Percentiles rank a stretch among this genome's conserved stretches.
phyloP scores from a whole-genome alignment of 2,888 invertebrate genomes.

The Drosophila nr. fundita region DNA sequence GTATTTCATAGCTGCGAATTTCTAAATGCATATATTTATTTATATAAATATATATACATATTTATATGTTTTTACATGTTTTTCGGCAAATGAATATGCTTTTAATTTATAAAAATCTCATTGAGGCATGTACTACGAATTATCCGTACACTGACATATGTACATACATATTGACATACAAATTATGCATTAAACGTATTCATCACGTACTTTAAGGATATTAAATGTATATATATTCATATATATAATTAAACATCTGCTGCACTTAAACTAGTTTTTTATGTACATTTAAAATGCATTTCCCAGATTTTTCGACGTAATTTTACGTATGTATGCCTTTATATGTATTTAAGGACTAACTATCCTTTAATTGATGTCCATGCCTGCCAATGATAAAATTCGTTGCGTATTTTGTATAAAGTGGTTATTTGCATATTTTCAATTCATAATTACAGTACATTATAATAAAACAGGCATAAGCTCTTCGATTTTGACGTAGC shows the following conservation, averaged over 20 bases:
- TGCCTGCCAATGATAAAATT: constrained; percentile 37
- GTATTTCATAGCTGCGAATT: constrained; percentile 26
- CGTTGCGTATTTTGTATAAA: constrained; percentile 32
- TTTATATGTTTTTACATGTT: constrained; percentile 38
- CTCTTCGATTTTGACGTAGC: constrained; percentile 21
- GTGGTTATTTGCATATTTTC: constrained; percentile 16
- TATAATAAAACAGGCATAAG: constrained; percentile 19
- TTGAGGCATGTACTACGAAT: constrained; percentile 8
- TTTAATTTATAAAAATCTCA: constrained; percentile 33
- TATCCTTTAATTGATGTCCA: constrained; percentile 17
- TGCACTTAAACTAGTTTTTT: constrained; percentile 50
- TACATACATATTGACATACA: constrained; percentile 26
- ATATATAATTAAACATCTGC: constrained; percentile 39
- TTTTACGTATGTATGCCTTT: constrained; percentile 41
- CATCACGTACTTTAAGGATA: constrained; percentile 12
- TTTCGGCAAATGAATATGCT: constrained; percentile 44
- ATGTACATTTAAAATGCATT: constrained; percentile 49
- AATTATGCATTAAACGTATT: constrained; percentile 19
- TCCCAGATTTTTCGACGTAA: constrained; percentile 38
- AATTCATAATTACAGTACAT: constrained; percentile 13
- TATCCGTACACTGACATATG: constrained; percentile 20
- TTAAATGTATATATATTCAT: constrained; percentile 20
- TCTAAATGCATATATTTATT: constrained; percentile 15
- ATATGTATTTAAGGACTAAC: constrained; percentile 29
- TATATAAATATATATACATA: constrained; percentile 6